A percentile compares a stretch with the other conserved stretches of the same genome.
phyloP scores from a whole-genome alignment of 1,140 invertebrate genomes.

The Achatina immaculata region DNA sequence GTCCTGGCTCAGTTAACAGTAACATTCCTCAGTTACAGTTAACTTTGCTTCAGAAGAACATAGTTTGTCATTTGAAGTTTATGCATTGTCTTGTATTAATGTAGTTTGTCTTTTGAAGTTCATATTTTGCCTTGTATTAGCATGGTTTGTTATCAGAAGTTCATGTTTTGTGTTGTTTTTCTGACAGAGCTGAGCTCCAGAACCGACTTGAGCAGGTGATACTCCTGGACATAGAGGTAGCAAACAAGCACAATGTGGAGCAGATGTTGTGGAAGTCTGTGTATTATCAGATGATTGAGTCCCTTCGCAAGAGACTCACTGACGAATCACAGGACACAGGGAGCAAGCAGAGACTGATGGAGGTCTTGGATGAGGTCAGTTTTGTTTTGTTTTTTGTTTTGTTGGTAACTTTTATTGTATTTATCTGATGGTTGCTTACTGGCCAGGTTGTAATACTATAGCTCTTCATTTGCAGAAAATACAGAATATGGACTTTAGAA shows the following conservation, averaged over 20 bases:
- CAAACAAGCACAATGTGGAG: slow-evolving; percentile 89
- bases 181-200: slow-evolving; percentile 75
- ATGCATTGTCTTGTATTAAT: too few relatives aligned
- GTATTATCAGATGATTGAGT: slow-evolving; percentile 92
- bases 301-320: slow-evolving; percentile 76
- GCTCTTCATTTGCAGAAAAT: too few relatives aligned
- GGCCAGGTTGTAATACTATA: too few relatives aligned
- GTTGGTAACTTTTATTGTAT: too few relatives aligned
- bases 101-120: slow-evolving; percentile 32
- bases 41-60: too few relatives aligned
- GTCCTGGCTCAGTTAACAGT: too few relatives aligned
- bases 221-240: slow-evolving; percentile 87
- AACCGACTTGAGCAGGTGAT: slow-evolving; percentile 82
- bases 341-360: slow-evolving; percentile 78
- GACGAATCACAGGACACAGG: slow-evolving; percentile 67
- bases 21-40: too few relatives aligned
- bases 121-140: not conserved
- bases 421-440: too few relatives aligned
- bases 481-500: too few relatives aligned
- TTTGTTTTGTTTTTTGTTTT: not conserved
- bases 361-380: slow-evolving; percentile 81
- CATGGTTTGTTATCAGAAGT: not conserved
- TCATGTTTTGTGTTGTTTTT: not conserved
- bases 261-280: slow-evolving; percentile 92
- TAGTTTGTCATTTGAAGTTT: too few relatives aligned